phyloP scores from a whole-genome alignment of 2,113 vertebrate species.

The Canis aureus region DNA sequence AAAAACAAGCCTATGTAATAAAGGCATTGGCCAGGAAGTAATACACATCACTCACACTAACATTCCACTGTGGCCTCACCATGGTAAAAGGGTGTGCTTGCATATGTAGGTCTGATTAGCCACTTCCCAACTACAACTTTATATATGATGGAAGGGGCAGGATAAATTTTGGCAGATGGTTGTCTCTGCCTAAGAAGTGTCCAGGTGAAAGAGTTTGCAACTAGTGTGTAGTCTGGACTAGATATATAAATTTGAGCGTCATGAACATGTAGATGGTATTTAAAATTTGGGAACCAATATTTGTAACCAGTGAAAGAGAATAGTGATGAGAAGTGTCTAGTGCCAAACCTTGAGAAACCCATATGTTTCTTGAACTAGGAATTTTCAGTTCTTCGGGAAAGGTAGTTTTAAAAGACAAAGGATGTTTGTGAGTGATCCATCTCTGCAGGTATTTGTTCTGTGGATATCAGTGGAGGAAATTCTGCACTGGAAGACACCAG shows the following conservation, averaged over 20 bases:
- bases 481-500: too few species aligned
- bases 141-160: background rate
- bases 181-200: background rate
- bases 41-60: too few species aligned
- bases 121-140: background rate
- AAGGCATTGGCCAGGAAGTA: background rate
- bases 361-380: background rate
- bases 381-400: background rate
- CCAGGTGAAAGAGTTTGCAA: background rate
- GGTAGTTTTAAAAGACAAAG: background rate
- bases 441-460: background rate
- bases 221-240: background rate
- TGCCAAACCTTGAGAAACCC: background rate
- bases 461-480: background rate
- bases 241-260: background rate
- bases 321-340: background rate
- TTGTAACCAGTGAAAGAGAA: background rate
- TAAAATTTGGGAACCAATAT: background rate
- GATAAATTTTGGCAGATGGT: background rate
- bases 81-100: background rate
- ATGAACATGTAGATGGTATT: background rate
- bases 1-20: background rate
- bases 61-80: background rate
- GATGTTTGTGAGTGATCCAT: background rate
- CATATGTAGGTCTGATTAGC: background rate